Base-by-base conservation (phyloP, 2,797 vertebrate species). In the Enteromius paludinosus region DNA sequence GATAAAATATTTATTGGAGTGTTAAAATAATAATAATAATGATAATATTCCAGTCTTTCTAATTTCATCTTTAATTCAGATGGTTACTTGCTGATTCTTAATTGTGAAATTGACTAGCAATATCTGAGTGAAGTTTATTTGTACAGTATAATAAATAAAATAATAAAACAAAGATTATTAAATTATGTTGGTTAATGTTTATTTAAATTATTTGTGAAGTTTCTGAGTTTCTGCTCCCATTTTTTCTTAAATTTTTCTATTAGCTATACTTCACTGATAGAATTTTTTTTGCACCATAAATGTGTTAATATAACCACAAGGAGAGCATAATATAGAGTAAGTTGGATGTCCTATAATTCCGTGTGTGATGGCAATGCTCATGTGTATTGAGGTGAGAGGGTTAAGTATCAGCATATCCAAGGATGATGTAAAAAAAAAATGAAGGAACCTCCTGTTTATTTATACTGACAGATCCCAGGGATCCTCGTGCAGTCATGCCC, bases 401-500 rank as follows among this genome's bases (percentile, higher is more conserved):
- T 82, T 66, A 75, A 75, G 62, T 18, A 69, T 76, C 15, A 56
- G 23, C 35, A 28, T 47, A 25, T 69, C 41, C 47, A 65, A 59
- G 5, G 76, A 83, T 80, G 79, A 86, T 78, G 84, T 84, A 77
- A 82, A 38, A 38, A 65, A 38, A 75, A 76, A 82, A 76, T 25
- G 14, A 52, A 76, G 72, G 62, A 75, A 82, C 81, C 81, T 76
- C 81, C 49, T 65, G 64, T 80, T 83, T 79, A 78, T 82, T 86
- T 79, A 81, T 47, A 62, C 73, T 79, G 79, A 79, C 76, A 84
- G 38, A 69, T 54, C 71, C 33, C 41, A 52, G 52, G 28, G 69
- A 75, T 54, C 52, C 20, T 43, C 35, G 56, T 33, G 71, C 62
- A 30, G 72, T 56, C 71, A 45, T 82, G 47, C 65, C 77, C 79